Conservation (phyloP, 2,888 invertebrate species). For the Camponotus fellah region DNA sequence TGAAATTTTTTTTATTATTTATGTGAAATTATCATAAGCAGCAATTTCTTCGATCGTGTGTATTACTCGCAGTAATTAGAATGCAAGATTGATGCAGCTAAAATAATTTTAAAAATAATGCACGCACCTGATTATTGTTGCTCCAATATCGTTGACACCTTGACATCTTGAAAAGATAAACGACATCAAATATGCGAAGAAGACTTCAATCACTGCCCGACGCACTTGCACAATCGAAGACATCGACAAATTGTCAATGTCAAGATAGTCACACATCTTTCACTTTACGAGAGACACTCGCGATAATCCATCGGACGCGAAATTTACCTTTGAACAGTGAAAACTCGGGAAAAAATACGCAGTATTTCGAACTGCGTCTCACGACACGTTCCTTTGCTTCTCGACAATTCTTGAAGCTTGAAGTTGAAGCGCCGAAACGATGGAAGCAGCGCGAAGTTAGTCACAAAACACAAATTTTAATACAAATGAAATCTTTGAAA, state of each 20-base stretch:
- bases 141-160: background rate
- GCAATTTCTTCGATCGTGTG: background rate
- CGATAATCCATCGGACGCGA: background rate
- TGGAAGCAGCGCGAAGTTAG: background rate
- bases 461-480: background rate
- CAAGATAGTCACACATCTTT: background rate
- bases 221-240: background rate
- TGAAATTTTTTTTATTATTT: too few relatives aligned
- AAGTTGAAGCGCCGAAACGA: background rate
- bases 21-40: background rate
- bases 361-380: background rate
- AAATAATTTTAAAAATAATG: background rate
- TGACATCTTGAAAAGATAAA: background rate
- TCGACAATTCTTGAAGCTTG: background rate
- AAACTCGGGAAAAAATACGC: slow-evolving; percentile 4
- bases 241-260: too few relatives aligned
- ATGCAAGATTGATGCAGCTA: background rate
- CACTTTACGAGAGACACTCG: background rate
- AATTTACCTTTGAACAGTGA: background rate
- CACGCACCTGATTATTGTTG: background rate
- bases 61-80: background rate
- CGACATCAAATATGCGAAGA: background rate
- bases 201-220: background rate
- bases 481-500: background rate
- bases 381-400: background rate